These are phyloP conservation scores for Popillia japonica DNA, from an alignment of 1,140 invertebrate genomes.

Conservation along the genomic window DNA sequence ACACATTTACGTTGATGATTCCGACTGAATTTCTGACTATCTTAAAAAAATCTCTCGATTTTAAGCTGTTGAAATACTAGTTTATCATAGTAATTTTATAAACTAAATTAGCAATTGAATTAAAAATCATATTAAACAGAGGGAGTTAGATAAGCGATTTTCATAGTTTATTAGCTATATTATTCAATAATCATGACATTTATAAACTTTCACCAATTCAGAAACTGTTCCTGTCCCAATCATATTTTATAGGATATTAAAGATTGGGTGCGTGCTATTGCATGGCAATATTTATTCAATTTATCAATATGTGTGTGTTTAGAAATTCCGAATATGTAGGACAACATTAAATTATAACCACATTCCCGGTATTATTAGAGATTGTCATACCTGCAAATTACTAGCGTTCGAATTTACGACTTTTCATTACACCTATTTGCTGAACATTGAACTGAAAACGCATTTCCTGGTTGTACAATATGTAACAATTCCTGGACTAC, in stretches of 20 bases:
- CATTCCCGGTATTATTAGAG: neutral
- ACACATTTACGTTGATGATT: too few relatives aligned
- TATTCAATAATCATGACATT: conserved; percentile 20
- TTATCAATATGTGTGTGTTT: neutral
- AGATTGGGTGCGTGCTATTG: neutral
- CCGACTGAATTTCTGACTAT: too few relatives aligned
- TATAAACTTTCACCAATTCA: conserved; percentile 22
- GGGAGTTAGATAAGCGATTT: neutral
- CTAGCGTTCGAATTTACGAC: neutral
- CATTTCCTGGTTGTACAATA: neutral
- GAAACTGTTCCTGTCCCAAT: neutral
- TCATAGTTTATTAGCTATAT: conserved; percentile 4
- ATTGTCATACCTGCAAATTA: neutral
- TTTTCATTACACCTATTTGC: neutral
- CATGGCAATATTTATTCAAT: neutral
- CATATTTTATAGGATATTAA: neutral
- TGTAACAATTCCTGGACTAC: too few relatives aligned
- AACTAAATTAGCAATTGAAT: too few relatives aligned
- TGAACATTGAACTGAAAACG: neutral
- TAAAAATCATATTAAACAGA: too few relatives aligned
- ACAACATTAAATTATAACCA: conserved; percentile 6
- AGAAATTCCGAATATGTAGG: conserved; percentile 19
- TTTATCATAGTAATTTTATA: too few relatives aligned
- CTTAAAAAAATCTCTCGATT: too few relatives aligned
- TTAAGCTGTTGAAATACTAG: too few relatives aligned